Percentiles rank a stretch among this genome's conserved stretches.
Evolutionary conservation across 1,140 invertebrate genomes (phyloP).

Genomic region (Chironomus tepperi): DNA sequence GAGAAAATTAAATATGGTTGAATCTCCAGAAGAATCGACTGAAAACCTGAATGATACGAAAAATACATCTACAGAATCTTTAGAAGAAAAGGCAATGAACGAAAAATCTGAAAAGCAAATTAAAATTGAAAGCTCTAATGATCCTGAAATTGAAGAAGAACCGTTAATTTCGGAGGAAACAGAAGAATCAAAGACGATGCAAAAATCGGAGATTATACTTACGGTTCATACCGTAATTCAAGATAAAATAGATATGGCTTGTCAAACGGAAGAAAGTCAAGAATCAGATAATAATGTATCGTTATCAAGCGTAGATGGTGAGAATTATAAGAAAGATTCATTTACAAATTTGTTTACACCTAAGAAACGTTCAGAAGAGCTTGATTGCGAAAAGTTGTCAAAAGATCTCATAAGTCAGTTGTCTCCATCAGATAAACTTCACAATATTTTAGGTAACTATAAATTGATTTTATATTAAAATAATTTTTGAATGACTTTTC

Average conservation of each 20-base stretch:
- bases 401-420: slow-evolving; percentile 62
- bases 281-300: slow-evolving; percentile 18
- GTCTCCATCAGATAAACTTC: slow-evolving; percentile 56
- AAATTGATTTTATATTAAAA: too few species aligned
- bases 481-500: neutral
- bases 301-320: neutral
- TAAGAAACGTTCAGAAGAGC: slow-evolving; percentile 62
- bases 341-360: slow-evolving; percentile 39
- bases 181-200: slow-evolving; percentile 40
- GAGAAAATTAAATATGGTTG: slow-evolving; percentile 29
- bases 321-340: slow-evolving; percentile 27
- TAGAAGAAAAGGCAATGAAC: neutral
- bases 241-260: slow-evolving; percentile 43
- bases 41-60: neutral
- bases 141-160: neutral
- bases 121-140: neutral
- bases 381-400: slow-evolving; percentile 70
- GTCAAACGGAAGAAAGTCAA: slow-evolving; percentile 44
- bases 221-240: slow-evolving; percentile 50
- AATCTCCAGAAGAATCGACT: slow-evolving; percentile 22
- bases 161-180: neutral
- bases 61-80: slow-evolving; percentile 32
- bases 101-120: slow-evolving; percentile 18
- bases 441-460: slow-evolving; percentile 55
- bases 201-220: slow-evolving; percentile 51